phyloP scores from a whole-genome alignment of 2,797 vertebrate species.

The Antrozous pallidus region DNA sequence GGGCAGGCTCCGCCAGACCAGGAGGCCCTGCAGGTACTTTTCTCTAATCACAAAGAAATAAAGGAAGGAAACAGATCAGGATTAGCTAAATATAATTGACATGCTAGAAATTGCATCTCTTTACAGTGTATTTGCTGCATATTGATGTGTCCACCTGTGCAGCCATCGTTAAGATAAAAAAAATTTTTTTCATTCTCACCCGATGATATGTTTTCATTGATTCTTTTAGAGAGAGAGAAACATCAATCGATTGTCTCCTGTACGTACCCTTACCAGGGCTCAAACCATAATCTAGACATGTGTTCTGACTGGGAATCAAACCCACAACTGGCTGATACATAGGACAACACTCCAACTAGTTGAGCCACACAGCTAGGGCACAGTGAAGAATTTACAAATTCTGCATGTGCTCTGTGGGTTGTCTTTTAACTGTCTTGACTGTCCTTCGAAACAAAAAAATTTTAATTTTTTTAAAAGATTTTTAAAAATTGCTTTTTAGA shows the following conservation, averaged over 20 bases:
- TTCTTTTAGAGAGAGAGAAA: not conserved
- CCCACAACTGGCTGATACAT: not conserved
- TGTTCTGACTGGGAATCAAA: not conserved
- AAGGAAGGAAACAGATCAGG: not conserved
- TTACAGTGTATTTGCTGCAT: not conserved
- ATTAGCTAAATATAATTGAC: not conserved
- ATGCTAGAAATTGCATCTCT: no score
- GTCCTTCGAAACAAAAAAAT: not conserved
- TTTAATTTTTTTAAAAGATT: not conserved
- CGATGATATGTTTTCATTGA: not conserved
- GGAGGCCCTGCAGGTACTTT: conserved; percentile 84
- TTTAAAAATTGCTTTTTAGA: not conserved
- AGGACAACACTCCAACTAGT: not conserved
- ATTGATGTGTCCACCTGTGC: not conserved
- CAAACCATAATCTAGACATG: not conserved
- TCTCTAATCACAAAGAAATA: not conserved
- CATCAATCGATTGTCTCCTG: not conserved
- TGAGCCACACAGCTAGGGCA: not conserved
- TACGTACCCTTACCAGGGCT: not conserved
- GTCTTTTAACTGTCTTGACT: not conserved
- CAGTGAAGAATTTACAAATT: not conserved
- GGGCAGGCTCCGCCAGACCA: conserved; percentile 74
- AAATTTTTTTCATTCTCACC: not conserved
- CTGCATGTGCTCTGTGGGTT: not conserved
- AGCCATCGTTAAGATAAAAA: not conserved